phyloP scores from a whole-genome alignment of 1,140 invertebrate species.

The Holotrichia oblita region DNA sequence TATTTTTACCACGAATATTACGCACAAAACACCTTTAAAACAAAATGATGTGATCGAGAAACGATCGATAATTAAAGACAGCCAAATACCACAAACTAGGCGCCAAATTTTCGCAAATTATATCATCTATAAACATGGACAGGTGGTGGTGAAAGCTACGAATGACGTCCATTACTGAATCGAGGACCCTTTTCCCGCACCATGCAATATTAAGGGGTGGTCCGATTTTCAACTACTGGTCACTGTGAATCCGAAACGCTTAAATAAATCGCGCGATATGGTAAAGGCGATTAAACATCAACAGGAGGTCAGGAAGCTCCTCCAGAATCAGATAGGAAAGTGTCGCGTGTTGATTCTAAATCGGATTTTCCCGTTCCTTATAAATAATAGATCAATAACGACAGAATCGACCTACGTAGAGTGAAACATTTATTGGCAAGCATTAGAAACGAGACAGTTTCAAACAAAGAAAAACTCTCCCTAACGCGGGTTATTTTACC shows the following conservation, averaged over 20 bases:
- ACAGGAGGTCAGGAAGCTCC: conserved; percentile 1
- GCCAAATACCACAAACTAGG: no score
- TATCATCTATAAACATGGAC: no score
- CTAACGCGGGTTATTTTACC: no score
- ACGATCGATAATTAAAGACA: no score
- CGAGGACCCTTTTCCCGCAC: neutral
- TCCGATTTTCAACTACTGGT: neutral
- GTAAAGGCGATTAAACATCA: neutral
- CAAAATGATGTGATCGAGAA: no score
- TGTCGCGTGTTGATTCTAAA: conserved; percentile 30
- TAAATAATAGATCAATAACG: conserved; percentile 28
- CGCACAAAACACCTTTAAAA: no score
- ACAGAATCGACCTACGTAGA: conserved; percentile 4
- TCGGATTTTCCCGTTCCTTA: conserved; percentile 6
- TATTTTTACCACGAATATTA: no score
- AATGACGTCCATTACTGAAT: neutral
- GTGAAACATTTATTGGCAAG: neutral
- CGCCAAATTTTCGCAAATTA: no score
- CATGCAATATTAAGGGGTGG: neutral
- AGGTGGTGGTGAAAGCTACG: neutral
- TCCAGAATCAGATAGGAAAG: neutral
- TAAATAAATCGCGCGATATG: neutral
- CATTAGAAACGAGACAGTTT: neutral
- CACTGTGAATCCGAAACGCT: neutral
- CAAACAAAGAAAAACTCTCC: no score